Percentiles rank a stretch among this genome's conserved stretches.
These are phyloP conservation scores for Cantharis lateralis DNA, from an alignment of 2,888 invertebrate species.

Conservation along the genomic window DNA sequence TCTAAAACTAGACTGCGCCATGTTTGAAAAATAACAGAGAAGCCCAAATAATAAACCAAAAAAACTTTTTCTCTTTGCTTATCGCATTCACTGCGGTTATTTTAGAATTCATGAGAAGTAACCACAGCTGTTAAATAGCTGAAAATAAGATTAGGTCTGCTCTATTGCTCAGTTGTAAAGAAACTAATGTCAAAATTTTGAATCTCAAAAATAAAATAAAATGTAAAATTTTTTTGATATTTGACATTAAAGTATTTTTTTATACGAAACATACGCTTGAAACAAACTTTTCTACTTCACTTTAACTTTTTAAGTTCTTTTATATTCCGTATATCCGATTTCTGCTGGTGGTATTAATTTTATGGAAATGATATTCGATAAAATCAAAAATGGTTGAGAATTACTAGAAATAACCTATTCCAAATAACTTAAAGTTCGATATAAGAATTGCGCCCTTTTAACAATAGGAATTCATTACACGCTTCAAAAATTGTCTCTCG, in stretches of 20 bases:
- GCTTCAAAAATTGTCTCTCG: constrained; percentile 15
- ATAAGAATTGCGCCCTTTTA: constrained; percentile 1
- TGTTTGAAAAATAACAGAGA: no score
- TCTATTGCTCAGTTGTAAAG: no score
- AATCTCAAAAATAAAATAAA: no score
- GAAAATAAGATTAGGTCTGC: no score
- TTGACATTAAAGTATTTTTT: not conserved
- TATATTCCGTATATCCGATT: not conserved
- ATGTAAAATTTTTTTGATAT: not conserved
- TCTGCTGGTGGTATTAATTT: not conserved
- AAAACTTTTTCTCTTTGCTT: no score
- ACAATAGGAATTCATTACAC: constrained; percentile 13
- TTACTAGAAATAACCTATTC: not conserved
- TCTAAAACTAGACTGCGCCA: no score
- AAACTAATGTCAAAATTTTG: no score
- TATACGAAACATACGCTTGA: not conserved
- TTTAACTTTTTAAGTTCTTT: not conserved
- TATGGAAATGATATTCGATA: not conserved
- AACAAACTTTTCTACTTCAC: not conserved
- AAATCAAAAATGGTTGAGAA: not conserved
- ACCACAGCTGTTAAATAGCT: no score
- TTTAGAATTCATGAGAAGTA: no score
- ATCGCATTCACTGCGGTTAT: no score
- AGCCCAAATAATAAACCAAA: no score
- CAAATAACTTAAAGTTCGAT: constrained; percentile 3